Evolutionary conservation across 2,888 invertebrate genomes (phyloP).

Genomic region (Rambutsinella grinnellia): DNA sequence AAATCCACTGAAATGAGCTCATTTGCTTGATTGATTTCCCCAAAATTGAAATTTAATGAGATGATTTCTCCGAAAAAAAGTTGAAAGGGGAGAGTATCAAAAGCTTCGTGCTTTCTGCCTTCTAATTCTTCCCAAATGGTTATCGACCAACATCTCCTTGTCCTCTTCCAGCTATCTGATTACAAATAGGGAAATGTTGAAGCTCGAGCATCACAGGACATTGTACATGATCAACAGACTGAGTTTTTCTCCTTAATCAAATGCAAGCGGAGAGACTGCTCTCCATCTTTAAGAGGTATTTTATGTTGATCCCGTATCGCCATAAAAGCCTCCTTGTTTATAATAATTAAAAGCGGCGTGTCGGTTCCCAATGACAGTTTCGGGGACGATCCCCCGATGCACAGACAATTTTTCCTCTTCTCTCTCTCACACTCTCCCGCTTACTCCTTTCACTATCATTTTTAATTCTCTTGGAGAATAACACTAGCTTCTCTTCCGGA

Average conservation of each 20-base stretch:
- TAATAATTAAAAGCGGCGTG: slow-evolving; percentile 57
- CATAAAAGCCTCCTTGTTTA: slow-evolving; percentile 51
- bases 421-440: slow-evolving; percentile 1
- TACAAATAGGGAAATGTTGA: slow-evolving; percentile 16
- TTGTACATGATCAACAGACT: slow-evolving; percentile 1
- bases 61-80: too few species aligned
- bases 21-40: slow-evolving; percentile 53
- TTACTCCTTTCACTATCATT: not conserved
- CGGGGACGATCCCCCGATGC: slow-evolving; percentile 1
- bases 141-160: too few species aligned
- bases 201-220: slow-evolving; percentile 2
- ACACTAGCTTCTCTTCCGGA: too few species aligned
- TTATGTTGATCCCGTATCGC: slow-evolving; percentile 52
- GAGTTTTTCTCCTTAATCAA: slow-evolving; percentile 36
- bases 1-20: too few species aligned
- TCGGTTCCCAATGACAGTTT: slow-evolving; percentile 46
- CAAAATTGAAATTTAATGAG: slow-evolving; percentile 56
- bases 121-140: too few species aligned
- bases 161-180: not conserved
- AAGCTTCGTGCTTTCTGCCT: too few species aligned
- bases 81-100: slow-evolving; percentile 5
- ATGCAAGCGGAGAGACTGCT: slow-evolving; percentile 46
- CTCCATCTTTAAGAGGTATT: too few species aligned
- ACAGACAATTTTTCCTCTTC: slow-evolving; percentile 21
- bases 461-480: slow-evolving; percentile 5